Percentiles rank a stretch among this genome's conserved stretches.
Evolutionary conservation across 2,113 vertebrate genomes (phyloP).

Genomic region (Corythornis madagascariensis): DNA sequence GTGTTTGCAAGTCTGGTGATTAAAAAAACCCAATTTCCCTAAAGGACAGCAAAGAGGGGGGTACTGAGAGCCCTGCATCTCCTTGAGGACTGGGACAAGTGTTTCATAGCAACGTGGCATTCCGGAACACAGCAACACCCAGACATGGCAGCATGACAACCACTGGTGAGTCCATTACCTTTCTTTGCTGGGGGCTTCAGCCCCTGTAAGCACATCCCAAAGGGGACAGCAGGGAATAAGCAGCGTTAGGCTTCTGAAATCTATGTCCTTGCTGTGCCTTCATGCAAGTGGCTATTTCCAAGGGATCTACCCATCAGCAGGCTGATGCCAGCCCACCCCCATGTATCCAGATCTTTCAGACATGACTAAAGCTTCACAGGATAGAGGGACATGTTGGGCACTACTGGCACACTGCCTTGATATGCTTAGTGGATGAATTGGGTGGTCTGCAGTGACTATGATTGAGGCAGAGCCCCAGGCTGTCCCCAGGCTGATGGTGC

Average conservation of each 20-base stretch:
- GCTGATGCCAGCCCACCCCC: neutral
- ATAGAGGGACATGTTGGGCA: neutral
- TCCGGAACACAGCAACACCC: neutral
- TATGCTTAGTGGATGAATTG: neutral
- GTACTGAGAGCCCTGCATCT: neutral
- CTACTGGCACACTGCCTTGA: neutral
- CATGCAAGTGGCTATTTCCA: neutral
- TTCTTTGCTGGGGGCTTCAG: neutral
- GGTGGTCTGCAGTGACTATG: neutral
- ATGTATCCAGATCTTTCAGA: neutral
- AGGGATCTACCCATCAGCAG: neutral
- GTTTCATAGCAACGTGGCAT: neutral
- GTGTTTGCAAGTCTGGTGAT: neutral
- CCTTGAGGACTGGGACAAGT: neutral
- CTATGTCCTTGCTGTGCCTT: neutral
- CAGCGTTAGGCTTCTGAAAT: neutral
- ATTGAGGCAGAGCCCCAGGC: neutral
- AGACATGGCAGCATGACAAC: neutral
- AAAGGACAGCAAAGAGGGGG: neutral
- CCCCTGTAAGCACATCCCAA: neutral
- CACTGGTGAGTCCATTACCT: conserved; percentile 50
- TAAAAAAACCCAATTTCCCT: neutral
- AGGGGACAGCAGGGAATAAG: neutral
- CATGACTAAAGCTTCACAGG: neutral
- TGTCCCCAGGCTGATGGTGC: neutral